Percentiles rank a stretch among this genome's conserved stretches.
These are phyloP conservation scores for Parnassius orleans DNA, from an alignment of 2,888 invertebrate genomes.

Conservation along the genomic window DNA sequence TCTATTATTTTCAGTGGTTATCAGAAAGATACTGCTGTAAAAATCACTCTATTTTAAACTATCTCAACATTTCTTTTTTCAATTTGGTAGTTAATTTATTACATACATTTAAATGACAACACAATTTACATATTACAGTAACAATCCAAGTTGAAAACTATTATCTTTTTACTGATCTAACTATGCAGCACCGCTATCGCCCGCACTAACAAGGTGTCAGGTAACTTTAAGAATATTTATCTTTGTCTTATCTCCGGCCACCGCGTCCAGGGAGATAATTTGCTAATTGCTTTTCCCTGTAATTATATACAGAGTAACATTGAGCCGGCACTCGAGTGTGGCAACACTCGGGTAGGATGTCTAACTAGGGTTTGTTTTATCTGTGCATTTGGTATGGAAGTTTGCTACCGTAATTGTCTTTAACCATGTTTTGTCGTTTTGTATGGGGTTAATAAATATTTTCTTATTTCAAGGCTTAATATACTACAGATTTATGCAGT, in stretches of 20 bases:
- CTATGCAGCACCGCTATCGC: constrained; percentile 26
- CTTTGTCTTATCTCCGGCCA: constrained; percentile 57
- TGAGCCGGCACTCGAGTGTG: constrained; percentile 28
- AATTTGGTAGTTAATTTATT: not conserved
- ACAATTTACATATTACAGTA: constrained; percentile 22
- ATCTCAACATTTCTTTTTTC: not conserved
- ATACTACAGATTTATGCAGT: no score
- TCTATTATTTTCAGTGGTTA: no score
- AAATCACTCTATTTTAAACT: constrained; percentile 8
- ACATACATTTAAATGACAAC: constrained; percentile 15
- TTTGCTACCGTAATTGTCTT: constrained; percentile 24
- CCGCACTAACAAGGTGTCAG: constrained; percentile 58
- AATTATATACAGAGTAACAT: constrained; percentile 54
- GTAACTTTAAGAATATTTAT: constrained; percentile 62
- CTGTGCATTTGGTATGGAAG: constrained; percentile 19
- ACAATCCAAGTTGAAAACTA: constrained; percentile 14
- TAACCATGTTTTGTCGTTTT: constrained; percentile 6
- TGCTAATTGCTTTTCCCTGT: constrained; percentile 76
- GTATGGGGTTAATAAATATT: not conserved
- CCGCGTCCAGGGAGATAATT: constrained; percentile 54
- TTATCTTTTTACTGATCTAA: constrained; percentile 15
- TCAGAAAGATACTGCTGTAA: no score
- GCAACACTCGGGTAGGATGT: constrained; percentile 24
- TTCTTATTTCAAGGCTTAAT: no score
- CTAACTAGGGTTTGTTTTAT: constrained; percentile 30